A percentile compares a stretch with the other conserved stretches of the same genome.
These are phyloP conservation scores for Panthera leo DNA, from an alignment of 2,113 vertebrate species.

Conservation along the genomic window DNA sequence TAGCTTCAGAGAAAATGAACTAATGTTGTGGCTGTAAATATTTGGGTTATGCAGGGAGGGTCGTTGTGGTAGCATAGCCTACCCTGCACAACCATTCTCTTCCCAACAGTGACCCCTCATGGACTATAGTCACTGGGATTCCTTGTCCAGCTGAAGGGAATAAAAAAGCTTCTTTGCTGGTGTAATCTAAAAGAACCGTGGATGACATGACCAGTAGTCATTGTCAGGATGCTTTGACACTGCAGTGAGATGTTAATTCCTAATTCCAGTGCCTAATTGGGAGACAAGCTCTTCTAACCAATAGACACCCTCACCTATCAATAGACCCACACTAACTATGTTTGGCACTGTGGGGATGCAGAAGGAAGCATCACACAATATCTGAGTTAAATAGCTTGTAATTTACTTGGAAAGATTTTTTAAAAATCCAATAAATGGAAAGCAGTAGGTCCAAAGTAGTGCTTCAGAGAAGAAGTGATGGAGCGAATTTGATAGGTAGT, in stretches of 20 bases:
- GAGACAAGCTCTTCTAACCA: neutral
- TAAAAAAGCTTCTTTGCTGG: neutral
- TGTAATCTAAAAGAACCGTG: neutral
- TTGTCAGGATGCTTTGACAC: neutral
- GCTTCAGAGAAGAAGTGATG: slow-evolving; percentile 46
- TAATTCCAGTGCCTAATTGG: neutral
- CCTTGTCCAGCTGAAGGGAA: slow-evolving; percentile 19
- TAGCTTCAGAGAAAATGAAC: neutral
- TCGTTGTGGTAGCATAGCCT: neutral
- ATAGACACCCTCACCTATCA: neutral
- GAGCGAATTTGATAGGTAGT: slow-evolving; percentile 13
- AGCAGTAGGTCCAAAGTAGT: neutral
- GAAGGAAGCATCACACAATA: neutral
- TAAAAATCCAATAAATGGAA: slow-evolving; percentile 36
- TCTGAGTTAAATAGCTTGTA: slow-evolving; percentile 39
- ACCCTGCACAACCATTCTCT: slow-evolving; percentile 51
- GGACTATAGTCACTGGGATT: slow-evolving; percentile 52
- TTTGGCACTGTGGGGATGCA: neutral
- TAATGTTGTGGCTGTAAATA: neutral
- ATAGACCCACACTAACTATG: neutral
- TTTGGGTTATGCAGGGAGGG: neutral
- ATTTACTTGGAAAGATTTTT: slow-evolving; percentile 56
- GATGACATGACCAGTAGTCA: neutral
- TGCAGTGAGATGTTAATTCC: neutral
- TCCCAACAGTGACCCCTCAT: slow-evolving; percentile 78